Evolutionary conservation across 2,113 vertebrate species (phyloP), one percentile per base, ranked within the genome.

Genomic region (Saccopteryx leptura): DNA sequence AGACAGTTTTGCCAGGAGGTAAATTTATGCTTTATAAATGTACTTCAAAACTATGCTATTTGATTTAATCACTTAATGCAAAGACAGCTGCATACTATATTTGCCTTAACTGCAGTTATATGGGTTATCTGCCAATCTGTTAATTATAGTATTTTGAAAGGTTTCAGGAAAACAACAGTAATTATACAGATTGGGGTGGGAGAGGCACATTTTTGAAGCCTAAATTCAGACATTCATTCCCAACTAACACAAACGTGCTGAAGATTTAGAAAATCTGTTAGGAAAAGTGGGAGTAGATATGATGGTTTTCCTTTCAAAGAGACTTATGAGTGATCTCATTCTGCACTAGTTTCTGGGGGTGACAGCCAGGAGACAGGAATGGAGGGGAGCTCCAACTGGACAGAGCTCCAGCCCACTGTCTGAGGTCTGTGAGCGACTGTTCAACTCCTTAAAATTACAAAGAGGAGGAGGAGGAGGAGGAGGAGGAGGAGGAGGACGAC

Each of bases 21-120:
- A 98, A 98, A 98, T 97, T 97, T 97, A 96, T 87, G 96, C 97
- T 98, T 98, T 97, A 95, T 91, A 97, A 98, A 98, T 88, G 96
- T 96, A 96, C 96, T 98, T 98, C 97, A 97, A 92, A 98, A 98
- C 95, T 98, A 71, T 96, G 96, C 83, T 97, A 90, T 94, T 98
- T 98, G 83, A 97, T 96, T 97, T 97, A 98, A 98, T 98, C 94
- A 96, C 74, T 96, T 97, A 98, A 96, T 71, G 97, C 83, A 98
- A 98, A 98, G 97, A 92, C 93, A 98, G 96, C 95, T 98, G 96
- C 65, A 97, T 98, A 97, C 93, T 96, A 84, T 69, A 97, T 97
- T 94, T 98, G 86, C 80, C 91, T 97, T 97, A 98, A 96, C 52
- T 98, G 86, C 83, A 97, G 86, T 96, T 97, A 97, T 90, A 95